Evolutionary conservation across 2,888 invertebrate species (phyloP).

Genomic region (Ecliptopera silaceata): DNA sequence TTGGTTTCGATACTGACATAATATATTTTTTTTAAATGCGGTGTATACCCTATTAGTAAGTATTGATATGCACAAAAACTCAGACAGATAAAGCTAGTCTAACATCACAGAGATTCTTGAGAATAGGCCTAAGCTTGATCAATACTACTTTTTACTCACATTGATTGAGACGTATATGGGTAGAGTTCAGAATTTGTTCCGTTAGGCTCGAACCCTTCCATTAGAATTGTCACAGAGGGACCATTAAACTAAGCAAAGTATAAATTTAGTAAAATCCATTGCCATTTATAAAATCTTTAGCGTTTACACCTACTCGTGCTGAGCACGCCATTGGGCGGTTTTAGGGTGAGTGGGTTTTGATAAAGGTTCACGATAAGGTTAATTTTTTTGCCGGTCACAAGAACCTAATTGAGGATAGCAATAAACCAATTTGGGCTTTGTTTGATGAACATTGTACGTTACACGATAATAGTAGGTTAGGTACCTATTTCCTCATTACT

Average conservation of each 20-base stretch:
- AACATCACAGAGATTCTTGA: slow-evolving; percentile 20
- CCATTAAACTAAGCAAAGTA: slow-evolving; percentile 51
- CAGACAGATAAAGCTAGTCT: slow-evolving; percentile 3
- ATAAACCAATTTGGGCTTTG: neutral
- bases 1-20: slow-evolving; percentile 46
- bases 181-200: slow-evolving; percentile 50
- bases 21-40: slow-evolving; percentile 31
- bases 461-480: neutral
- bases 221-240: slow-evolving; percentile 58
- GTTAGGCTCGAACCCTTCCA: slow-evolving; percentile 53
- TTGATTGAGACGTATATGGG: slow-evolving; percentile 62
- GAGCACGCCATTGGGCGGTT: slow-evolving; percentile 31
- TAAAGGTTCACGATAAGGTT: slow-evolving; percentile 28
- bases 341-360: slow-evolving; percentile 26
- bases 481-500: slow-evolving; percentile 16
- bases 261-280: slow-evolving; percentile 54
- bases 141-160: slow-evolving; percentile 45
- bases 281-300: slow-evolving; percentile 42
- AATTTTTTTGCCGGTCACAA: slow-evolving; percentile 10
- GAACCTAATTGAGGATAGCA: neutral
- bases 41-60: neutral
- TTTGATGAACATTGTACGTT: neutral
- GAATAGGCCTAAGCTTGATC: slow-evolving; percentile 39
- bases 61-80: slow-evolving; percentile 11
- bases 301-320: slow-evolving; percentile 31